Conservation (phyloP, 2,888 invertebrate genomes). For the Pocota personata region DNA sequence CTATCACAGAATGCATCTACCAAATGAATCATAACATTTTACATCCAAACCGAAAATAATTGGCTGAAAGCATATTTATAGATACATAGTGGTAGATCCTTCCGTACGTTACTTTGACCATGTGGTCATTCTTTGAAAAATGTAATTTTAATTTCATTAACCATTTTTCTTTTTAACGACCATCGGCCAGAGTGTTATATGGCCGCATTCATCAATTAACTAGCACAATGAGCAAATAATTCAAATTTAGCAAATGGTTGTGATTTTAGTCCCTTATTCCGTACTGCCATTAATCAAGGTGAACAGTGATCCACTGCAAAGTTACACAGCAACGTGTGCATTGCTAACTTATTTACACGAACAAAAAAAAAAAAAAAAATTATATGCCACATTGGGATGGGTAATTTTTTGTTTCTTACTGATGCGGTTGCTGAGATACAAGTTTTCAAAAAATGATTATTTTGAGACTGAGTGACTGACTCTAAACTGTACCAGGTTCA, state of each 20-base stretch:
- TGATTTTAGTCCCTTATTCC: too few relatives aligned
- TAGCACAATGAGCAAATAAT: slow-evolving; percentile 56
- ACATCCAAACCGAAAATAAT: slow-evolving; percentile 2
- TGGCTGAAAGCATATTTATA: too few relatives aligned
- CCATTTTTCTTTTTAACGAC: slow-evolving; percentile 7
- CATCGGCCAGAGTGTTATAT: not conserved
- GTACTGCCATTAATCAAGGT: slow-evolving; percentile 30
- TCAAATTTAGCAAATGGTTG: slow-evolving; percentile 20
- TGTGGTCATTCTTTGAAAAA: slow-evolving; percentile 1
- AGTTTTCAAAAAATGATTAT: too few relatives aligned
- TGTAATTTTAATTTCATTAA: slow-evolving; percentile 58
- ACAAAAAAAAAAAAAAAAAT: too few relatives aligned
- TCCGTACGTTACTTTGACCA: not conserved
- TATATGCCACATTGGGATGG: too few relatives aligned
- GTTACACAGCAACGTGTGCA: too few relatives aligned
- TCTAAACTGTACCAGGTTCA: too few relatives aligned
- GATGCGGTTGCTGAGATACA: too few relatives aligned
- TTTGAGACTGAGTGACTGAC: too few relatives aligned
- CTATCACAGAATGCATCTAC: slow-evolving; percentile 39
- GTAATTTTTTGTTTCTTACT: too few relatives aligned
- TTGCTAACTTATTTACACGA: too few relatives aligned
- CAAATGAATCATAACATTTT: slow-evolving; percentile 52
- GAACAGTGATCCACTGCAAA: too few relatives aligned
- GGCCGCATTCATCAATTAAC: slow-evolving; percentile 38
- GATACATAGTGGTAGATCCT: slow-evolving; percentile 32